Conservation (phyloP, 2,113 vertebrate genomes). For the Periophthalmodon schlosseri region DNA sequence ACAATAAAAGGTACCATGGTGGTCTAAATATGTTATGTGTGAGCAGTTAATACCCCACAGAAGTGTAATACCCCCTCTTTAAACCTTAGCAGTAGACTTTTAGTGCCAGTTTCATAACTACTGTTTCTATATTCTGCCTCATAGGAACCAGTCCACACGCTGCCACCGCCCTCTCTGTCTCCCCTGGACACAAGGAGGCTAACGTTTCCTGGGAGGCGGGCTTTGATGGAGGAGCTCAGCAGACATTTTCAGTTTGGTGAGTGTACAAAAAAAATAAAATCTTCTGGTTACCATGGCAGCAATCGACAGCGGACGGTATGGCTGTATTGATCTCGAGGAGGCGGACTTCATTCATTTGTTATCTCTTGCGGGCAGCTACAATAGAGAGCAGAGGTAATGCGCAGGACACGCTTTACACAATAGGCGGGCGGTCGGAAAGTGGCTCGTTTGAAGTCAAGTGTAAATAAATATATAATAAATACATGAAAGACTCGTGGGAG, state of each 20-base stretch:
- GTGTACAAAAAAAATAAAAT: conserved; percentile 43
- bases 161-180: conserved; percentile 83
- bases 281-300: conserved; percentile 71
- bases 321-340: conserved; percentile 64
- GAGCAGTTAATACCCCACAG: no score
- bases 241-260: conserved; percentile 94
- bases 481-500: not conserved
- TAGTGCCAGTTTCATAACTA: conserved; percentile 43
- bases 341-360: conserved; percentile 65
- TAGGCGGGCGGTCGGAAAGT: not conserved
- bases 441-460: not conserved
- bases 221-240: conserved; percentile 91
- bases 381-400: conserved; percentile 40
- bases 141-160: conserved; percentile 93
- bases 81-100: conserved; percentile 30
- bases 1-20: no score
- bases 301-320: conserved; percentile 54
- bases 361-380: conserved; percentile 60
- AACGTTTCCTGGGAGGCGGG: conserved; percentile 93
- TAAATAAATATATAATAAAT: not conserved
- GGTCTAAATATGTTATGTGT: no score
- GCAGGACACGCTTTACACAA: conserved; percentile 27
- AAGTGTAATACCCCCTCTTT: not conserved
- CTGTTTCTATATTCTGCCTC: conserved; percentile 47
- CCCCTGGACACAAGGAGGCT: conserved; percentile 78